phyloP scores from a whole-genome alignment of 2,113 vertebrate species.

The rabbit (Oryctolagus cuniculus) region mOryCun1.1 NC_091433.1:30500501-30501000 shows the following conservation, averaged over 20 bases:
- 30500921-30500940: slow-evolving; percentile 53
- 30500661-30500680: background rate
- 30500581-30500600: slow-evolving; percentile 4
- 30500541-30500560: slow-evolving; percentile 1
- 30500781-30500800: slow-evolving; percentile 33
- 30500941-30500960: slow-evolving; percentile 73
- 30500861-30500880: slow-evolving; percentile 68
- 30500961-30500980: slow-evolving; percentile 79
- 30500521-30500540: slow-evolving; percentile 7
- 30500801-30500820: slow-evolving; percentile 41
- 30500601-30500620: slow-evolving; percentile 12
- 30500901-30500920: slow-evolving; percentile 29
- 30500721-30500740: slow-evolving; percentile 43
- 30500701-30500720: background rate
- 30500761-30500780: slow-evolving; percentile 35
- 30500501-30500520: background rate
- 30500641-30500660: background rate
- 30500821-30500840: slow-evolving; percentile 43
- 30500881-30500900: slow-evolving; percentile 62
- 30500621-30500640: background rate
- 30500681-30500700: background rate
- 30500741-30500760: background rate
- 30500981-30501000: slow-evolving; percentile 45
- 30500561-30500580: background rate
- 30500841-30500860: background rate